A percentile compares a stretch with the other conserved stretches of the same genome.
Evolutionary conservation across 1,140 invertebrate species (phyloP).

Genomic region (Pseudomyrmex concolor): DNA sequence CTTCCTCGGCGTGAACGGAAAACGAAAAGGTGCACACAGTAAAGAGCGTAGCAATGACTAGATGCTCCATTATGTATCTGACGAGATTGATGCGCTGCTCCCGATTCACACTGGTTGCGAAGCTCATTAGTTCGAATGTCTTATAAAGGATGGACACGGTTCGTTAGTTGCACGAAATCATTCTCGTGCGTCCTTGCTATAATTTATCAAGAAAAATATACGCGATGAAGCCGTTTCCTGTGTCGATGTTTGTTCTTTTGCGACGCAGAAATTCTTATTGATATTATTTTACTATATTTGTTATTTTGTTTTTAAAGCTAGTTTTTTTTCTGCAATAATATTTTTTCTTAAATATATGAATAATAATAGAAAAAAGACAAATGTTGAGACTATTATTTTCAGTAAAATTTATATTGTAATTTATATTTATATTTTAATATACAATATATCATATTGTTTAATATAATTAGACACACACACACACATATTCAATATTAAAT

Average conservation of each 20-base stretch:
- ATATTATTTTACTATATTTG: background rate
- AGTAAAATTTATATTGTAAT: too few relatives aligned
- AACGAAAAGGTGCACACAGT: background rate
- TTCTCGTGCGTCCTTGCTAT: slow-evolving; percentile 28
- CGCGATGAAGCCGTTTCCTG: slow-evolving; percentile 36
- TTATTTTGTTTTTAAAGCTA: too few relatives aligned
- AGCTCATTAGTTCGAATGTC: slow-evolving; percentile 55
- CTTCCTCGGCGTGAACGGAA: slow-evolving; percentile 62
- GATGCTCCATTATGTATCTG: slow-evolving; percentile 54
- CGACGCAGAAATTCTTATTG: background rate
- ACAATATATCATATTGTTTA: background rate
- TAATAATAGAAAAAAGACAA: too few relatives aligned
- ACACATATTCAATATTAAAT: too few relatives aligned
- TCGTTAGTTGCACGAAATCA: slow-evolving; percentile 74
- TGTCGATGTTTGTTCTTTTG: background rate
- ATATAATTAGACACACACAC: background rate
- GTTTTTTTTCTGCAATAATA: too few relatives aligned
- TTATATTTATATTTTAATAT: too few relatives aligned
- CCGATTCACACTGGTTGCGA: slow-evolving; percentile 56
- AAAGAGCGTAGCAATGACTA: slow-evolving; percentile 30
- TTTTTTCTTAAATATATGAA: too few relatives aligned
- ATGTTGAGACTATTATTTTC: too few relatives aligned
- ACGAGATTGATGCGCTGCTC: slow-evolving; percentile 31
- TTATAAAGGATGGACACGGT: slow-evolving; percentile 61
- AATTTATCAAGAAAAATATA: slow-evolving; percentile 63